phyloP scores from a whole-genome alignment of 64 coral and sea anemone species.

The Pocillopora damicornis region DNA sequence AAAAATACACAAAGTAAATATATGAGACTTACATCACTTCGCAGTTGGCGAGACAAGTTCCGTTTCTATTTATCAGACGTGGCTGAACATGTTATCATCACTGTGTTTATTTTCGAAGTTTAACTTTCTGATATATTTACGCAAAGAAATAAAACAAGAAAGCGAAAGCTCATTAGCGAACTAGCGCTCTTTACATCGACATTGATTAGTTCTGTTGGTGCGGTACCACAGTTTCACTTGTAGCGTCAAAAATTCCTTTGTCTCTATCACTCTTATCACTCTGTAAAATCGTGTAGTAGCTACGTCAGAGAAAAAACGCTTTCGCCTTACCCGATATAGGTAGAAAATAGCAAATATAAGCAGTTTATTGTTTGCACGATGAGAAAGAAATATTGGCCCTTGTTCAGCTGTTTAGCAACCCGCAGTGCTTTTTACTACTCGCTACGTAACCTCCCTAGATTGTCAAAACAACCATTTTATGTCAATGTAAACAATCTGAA shows the following conservation, averaged over 20 bases:
- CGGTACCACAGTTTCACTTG: background rate
- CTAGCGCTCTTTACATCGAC: conserved; percentile 3
- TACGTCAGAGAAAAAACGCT: conserved; percentile 5
- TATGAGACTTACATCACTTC: conserved; percentile 7
- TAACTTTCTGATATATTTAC: conserved; percentile 42
- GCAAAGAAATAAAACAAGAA: conserved; percentile 41
- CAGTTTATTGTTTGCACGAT: conserved; percentile 30
- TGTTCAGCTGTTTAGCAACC: conserved; percentile 38
- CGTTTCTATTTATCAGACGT: conserved; percentile 4
- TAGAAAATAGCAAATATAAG: conserved; percentile 29
- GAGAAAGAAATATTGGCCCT: conserved; percentile 45
- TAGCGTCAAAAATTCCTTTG: conserved; percentile 10
- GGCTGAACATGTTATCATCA: conserved; percentile 29
- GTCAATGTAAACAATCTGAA: conserved; percentile 30
- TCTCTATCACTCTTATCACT: background rate
- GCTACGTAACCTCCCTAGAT: conserved; percentile 15
- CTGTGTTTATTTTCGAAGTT: conserved; percentile 31
- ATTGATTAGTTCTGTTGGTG: conserved; percentile 1
- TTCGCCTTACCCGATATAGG: conserved; percentile 21
- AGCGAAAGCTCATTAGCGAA: conserved; percentile 43
- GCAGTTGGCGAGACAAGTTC: background rate
- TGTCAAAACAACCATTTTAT: conserved; percentile 47
- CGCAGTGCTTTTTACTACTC: conserved; percentile 31
- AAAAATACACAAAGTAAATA: background rate
- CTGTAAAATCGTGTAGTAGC: background rate